Evolutionary conservation across 2,888 invertebrate species (phyloP).

Genomic region (Lasioglossum marginatum): DNA sequence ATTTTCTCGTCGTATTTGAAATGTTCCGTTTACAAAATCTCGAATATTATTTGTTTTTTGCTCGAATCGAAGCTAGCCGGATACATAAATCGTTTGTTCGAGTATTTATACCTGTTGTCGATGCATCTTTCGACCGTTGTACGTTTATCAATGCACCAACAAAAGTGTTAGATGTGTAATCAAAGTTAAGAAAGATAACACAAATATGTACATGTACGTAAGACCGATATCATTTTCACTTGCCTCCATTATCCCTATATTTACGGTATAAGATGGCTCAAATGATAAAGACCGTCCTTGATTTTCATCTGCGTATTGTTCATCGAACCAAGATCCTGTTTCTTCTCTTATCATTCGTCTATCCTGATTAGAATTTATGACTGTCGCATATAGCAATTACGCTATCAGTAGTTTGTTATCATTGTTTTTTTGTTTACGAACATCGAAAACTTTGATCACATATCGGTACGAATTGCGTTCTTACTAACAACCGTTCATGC

Average conservation of each 20-base stretch:
- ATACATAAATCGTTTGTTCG: not conserved
- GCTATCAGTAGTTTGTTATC: slow-evolving; percentile 9
- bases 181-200: not conserved
- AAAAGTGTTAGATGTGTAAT: not conserved
- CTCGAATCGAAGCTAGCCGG: not conserved
- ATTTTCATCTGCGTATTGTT: slow-evolving; percentile 18
- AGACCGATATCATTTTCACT: not conserved
- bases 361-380: slow-evolving; percentile 23
- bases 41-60: not conserved
- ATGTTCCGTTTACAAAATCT: not conserved
- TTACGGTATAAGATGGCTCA: slow-evolving; percentile 43
- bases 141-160: slow-evolving; percentile 14
- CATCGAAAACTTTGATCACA: not conserved
- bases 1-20: not conserved
- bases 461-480: not conserved
- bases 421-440: slow-evolving; percentile 1
- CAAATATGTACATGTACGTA: not conserved
- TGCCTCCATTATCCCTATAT: slow-evolving; percentile 34
- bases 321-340: slow-evolving; percentile 23
- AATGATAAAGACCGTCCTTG: slow-evolving; percentile 15
- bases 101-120: not conserved
- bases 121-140: slow-evolving; percentile 38
- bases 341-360: slow-evolving; percentile 21
- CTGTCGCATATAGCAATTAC: slow-evolving; percentile 19
- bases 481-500: not conserved